Evolutionary conservation across 1,140 invertebrate species (phyloP), one percentile per base, ranked within the genome.

Genomic region (Goniozus legneri): DNA sequence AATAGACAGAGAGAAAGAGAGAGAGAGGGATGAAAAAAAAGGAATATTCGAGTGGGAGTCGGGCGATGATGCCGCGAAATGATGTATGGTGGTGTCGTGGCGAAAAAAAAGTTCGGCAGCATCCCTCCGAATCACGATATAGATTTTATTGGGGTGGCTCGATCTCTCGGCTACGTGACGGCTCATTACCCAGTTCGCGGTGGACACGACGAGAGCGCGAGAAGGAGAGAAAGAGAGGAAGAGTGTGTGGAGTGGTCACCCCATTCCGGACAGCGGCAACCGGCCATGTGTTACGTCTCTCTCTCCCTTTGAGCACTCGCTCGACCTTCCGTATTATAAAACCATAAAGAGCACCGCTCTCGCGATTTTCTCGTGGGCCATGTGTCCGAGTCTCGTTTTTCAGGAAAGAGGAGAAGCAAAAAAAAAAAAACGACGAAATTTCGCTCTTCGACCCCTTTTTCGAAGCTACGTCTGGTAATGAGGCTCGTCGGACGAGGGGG

Each of bases 241-340:
- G 18, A 8, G 1, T 21, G 14, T 34, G n/a, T 31, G 18, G 22
- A 42, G 45, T 30, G 47, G 33, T 16, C 30, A 42, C 10, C n/a
- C 38, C n/a, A n/a, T n/a, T n/a, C n/a, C n/a, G n/a, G n/a, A n/a
- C n/a, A n/a, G n/a, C n/a, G n/a, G 45, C 33, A 44, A 22, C 47
- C 52, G 44, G 62, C 59, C 62, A 68, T 65, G 64, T 65, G 60
- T 67, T n/a, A n/a, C n/a, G n/a, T n/a, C n/a, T n/a, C n/a, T n/a
- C 53, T 52, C 57, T 38, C 50, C 54, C 44, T 58, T 51, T 27
- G 10, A 6, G 24, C n/a, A n/a, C 24, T 27, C 24, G 63, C 64
- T 67, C 67, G 66, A 63, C 62, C 61, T 58, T 58, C 56, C 61
- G 54, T 50, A 71, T 71, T 71, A 71, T 69, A 69, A 71, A 71